Base-by-base conservation (phyloP, 2,888 invertebrate genomes). In the Hipparchia semele region DNA sequence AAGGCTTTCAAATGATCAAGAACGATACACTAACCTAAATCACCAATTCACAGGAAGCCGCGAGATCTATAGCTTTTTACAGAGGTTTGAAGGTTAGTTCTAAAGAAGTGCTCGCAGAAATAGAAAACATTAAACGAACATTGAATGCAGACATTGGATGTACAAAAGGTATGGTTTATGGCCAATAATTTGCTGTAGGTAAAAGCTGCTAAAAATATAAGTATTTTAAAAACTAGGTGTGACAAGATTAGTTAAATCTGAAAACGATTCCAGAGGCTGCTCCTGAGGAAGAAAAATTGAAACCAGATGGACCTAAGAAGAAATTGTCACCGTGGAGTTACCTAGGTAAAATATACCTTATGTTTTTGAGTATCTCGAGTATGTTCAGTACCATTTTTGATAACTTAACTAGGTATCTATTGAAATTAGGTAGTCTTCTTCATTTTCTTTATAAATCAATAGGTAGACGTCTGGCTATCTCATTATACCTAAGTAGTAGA, bases 51-150 rank as follows among this genome's bases (percentile, higher is more conserved):
- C 68, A 91, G 90, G 90, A 90, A 73, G 90, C 90, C 6, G 86
- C 82, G 2, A 80, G 81, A 69, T 80, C 89, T 0, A 77, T 91
- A 64, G 87, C 87, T 0, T 90, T 87, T 77, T 91, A 87, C 71
- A 81, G 87, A 78, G 79, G 82, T 5, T 68, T 77, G 1, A 82
- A 83, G 10, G 60, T 75, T 0, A 78, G 81, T 10, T 88, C 90
- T 0, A 87, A 86, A 75, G 79, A 83, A 72, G 79, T 90, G 0
- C 12, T 77, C 6, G 80, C 83, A 54, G 90, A 87, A 74, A 70
- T 90, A 8, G 83, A 80, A 23, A 81, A 74, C 5, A 83, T 90
- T 2, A 81, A 79, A 46, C 73, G 86, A 33, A 75, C 83, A 46
- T 77, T 89, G 46, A 71, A 66, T 39, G 65, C 68, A 7, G 58